Conservation (phyloP, 2,797 vertebrate species). For the Melopsittacus undulatus region DNA sequence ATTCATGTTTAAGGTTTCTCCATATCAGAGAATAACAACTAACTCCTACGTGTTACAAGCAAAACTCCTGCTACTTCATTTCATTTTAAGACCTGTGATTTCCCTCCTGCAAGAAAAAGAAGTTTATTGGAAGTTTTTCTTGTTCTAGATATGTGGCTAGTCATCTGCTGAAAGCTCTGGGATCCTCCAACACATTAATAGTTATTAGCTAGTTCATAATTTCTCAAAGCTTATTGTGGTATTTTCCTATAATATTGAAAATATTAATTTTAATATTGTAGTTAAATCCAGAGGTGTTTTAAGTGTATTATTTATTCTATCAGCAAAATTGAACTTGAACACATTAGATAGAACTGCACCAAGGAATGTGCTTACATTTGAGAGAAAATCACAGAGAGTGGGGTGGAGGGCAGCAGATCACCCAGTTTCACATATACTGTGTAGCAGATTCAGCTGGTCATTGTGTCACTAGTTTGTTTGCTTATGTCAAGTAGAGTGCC, state of each 20-base stretch:
- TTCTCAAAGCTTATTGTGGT: neutral
- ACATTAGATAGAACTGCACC: neutral
- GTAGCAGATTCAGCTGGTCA: neutral
- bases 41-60: neutral
- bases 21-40: neutral
- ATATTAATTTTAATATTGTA: neutral
- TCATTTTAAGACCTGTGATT: neutral
- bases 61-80: neutral
- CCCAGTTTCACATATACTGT: neutral
- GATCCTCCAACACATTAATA: neutral
- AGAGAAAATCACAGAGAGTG: neutral
- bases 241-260: neutral
- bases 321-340: neutral
- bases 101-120: neutral
- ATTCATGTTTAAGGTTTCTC: neutral
- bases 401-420: neutral
- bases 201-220: neutral
- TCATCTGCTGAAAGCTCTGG: neutral
- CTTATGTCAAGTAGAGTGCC: accelerated
- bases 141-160: neutral
- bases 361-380: accelerated
- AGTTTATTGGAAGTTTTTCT: neutral
- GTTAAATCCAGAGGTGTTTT: neutral
- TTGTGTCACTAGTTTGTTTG: neutral
- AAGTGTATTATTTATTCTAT: neutral